These are phyloP conservation scores for Cichlasoma orientale DNA, from an alignment of 2,797 vertebrate species.

Conservation along the genomic window DNA sequence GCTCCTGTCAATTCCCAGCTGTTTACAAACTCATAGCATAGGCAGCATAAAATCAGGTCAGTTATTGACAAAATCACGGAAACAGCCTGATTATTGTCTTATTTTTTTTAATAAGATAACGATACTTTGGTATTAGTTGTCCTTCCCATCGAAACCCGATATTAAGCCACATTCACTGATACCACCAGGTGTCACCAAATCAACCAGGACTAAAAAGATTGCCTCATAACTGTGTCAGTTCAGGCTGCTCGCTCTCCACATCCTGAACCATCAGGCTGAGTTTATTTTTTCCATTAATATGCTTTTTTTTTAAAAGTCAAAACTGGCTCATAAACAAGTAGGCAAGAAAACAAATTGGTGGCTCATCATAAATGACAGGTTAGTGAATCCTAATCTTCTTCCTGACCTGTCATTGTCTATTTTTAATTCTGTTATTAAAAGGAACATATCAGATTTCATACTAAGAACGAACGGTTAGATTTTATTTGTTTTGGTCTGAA, in stretches of 20 bases:
- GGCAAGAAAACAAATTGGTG: neutral
- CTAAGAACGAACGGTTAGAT: neutral
- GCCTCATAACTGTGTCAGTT: neutral
- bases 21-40: neutral
- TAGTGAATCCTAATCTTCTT: neutral
- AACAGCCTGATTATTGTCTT: neutral
- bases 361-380: neutral
- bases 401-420: neutral
- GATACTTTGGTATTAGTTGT: neutral
- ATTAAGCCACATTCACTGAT: neutral
- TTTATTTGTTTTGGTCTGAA: neutral
- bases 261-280: neutral
- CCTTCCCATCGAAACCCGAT: neutral
- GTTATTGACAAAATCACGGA: neutral
- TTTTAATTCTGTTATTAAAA: neutral
- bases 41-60: neutral
- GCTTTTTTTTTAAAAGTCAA: neutral
- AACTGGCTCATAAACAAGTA: neutral
- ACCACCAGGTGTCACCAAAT: conserved; percentile 2
- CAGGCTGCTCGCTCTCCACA: neutral
- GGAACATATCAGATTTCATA: neutral
- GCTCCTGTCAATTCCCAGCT: neutral
- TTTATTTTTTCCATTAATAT: neutral
- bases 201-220: neutral
- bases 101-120: neutral